These are phyloP conservation scores for Antechinus stuartii DNA, from an alignment of 2,113 vertebrate genomes.

Conservation along the genomic window DNA sequence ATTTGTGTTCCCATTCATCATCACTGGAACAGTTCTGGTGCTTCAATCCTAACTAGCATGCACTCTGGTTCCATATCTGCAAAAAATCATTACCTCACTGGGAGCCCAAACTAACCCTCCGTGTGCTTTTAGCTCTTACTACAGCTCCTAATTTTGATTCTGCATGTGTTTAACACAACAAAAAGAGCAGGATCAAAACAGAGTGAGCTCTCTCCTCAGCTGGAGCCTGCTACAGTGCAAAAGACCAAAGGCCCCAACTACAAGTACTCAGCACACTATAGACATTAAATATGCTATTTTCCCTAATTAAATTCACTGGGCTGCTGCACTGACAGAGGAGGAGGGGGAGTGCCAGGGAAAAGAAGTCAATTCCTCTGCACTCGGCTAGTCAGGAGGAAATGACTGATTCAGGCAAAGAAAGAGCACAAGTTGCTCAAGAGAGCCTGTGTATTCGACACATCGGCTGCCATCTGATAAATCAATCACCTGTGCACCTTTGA, in stretches of 20 bases:
- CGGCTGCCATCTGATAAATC: conserved; percentile 69
- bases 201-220: conserved; percentile 67
- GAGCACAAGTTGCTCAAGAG: conserved; percentile 76
- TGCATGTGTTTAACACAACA: conserved; percentile 76
- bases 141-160: conserved; percentile 79
- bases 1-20: conserved; percentile 58
- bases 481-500: conserved; percentile 43
- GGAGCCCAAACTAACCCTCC: conserved; percentile 70
- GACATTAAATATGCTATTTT: conserved; percentile 71
- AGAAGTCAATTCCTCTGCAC: conserved; percentile 70
- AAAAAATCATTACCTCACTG: conserved; percentile 58
- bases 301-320: conserved; percentile 79
- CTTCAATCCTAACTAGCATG: conserved; percentile 21
- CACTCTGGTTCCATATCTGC: conserved; percentile 47
- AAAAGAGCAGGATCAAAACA: conserved; percentile 78
- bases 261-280: conserved; percentile 33
- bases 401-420: conserved; percentile 64
- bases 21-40: conserved; percentile 40
- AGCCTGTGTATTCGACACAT: conserved; percentile 61
- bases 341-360: conserved; percentile 64
- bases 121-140: conserved; percentile 54
- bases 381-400: conserved; percentile 67
- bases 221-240: conserved; percentile 65
- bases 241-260: conserved; percentile 71
- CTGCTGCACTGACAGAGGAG: conserved; percentile 66